Evolutionary conservation across 2,888 invertebrate species (phyloP).

Genomic region (Thymelicus sylvestris): DNA sequence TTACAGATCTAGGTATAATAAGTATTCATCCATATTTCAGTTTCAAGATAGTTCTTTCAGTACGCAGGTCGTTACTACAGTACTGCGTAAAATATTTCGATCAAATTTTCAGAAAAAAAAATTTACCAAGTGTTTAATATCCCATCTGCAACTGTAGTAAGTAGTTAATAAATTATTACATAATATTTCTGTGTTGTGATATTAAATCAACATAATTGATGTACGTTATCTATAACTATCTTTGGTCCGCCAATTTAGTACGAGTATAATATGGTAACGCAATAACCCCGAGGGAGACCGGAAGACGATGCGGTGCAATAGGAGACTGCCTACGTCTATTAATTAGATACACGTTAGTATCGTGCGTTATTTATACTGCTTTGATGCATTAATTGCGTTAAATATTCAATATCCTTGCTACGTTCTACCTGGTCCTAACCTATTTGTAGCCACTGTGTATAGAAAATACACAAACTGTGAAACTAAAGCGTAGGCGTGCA

Average conservation of each 20-base stretch:
- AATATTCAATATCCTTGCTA: not conserved
- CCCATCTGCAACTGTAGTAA: not conserved
- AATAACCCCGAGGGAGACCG: constrained; percentile 21
- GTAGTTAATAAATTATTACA: not conserved
- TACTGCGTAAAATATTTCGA: too few species aligned
- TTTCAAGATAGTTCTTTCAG: too few species aligned
- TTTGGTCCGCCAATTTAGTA: constrained; percentile 19
- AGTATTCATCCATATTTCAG: too few species aligned
- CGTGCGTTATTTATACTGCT: not conserved
- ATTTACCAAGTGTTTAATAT: too few species aligned
- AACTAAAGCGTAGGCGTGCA: too few species aligned
- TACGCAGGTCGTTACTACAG: too few species aligned
- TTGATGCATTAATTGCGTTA: not conserved
- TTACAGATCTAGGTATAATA: too few species aligned
- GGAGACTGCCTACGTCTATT: constrained; percentile 18
- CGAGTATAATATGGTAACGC: constrained; percentile 15
- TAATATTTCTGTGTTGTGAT: not conserved
- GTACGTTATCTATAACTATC: constrained; percentile 25
- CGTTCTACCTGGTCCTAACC: too few species aligned
- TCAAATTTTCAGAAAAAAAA: too few species aligned
- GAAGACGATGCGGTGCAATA: constrained; percentile 17
- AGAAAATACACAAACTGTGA: too few species aligned
- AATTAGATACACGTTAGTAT: constrained; percentile 14
- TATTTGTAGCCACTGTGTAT: too few species aligned
- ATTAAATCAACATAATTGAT: constrained; percentile 8